Evolutionary conservation across 2,797 vertebrate species (phyloP), one percentile per base, ranked within the genome.

Genomic region (Lagorchestes hirsutus): DNA sequence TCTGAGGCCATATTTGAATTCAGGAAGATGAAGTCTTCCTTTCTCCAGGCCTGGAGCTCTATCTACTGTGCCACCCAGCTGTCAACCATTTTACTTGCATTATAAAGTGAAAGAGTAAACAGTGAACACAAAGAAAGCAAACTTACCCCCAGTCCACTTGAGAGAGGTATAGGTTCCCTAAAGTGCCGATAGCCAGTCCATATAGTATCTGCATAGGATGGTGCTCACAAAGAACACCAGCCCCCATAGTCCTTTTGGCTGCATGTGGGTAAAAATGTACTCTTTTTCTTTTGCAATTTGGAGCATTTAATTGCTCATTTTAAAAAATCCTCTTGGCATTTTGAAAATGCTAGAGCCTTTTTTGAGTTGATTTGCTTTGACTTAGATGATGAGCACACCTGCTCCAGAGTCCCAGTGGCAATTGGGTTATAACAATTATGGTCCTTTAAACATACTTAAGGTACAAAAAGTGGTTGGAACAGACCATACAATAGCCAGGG

Each of bases 381-480:
- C 96, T 97, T 97, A 94, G 87, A 91, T 90, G 95, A 97, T 97
- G 97, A 98, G 91, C 95, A n/a, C 96, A 98, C 97, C 98, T 98
- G 98, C 97, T 97, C 95, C 96, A 92, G 94, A 95, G 93, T 97
- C 98, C 98, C 98, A 97, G 91, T 97, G 97, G 98, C 97, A 97
- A 97, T 97, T 96, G 97, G 46, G n/a, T 97, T 97, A 95, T 98
- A 98, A 98, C 97, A 98, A 95, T 98, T 97, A 97, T 2, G 98
- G 96, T 98, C 97, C 96, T 98, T 98, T 97, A 98, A 98, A 98
- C 95, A 97, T 97, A 96, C 98, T 97, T 98, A 97, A 97, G 98
- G 97, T 96, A 95, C 97, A 27, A n/a, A 2, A 93, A 98, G 97
- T 97, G 93, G 94, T 98, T 96, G 97, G 96, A 96, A 96, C 54